A percentile compares a stretch with the other conserved stretches of the same genome.
These are phyloP conservation scores for Centrocercus urophasianus DNA, from an alignment of 2,113 vertebrate genomes.

Conservation along the genomic window DNA sequence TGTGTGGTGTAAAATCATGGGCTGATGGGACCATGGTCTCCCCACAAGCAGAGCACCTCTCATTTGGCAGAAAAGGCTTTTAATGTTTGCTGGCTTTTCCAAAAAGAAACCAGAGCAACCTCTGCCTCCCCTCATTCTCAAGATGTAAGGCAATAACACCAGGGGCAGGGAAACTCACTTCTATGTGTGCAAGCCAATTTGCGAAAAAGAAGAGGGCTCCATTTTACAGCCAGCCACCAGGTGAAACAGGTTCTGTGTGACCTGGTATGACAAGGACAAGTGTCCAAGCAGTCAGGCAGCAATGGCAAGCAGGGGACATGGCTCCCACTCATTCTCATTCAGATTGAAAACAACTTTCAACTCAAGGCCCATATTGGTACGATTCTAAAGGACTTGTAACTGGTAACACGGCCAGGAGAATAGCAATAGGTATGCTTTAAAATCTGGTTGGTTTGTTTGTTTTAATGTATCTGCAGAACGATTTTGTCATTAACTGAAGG, in stretches of 20 bases:
- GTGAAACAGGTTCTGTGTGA: background rate
- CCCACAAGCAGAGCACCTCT: rapidly evolving
- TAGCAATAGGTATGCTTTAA: background rate
- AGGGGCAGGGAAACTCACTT: background rate
- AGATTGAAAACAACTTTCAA: background rate
- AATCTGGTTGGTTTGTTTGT: background rate
- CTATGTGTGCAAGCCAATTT: background rate
- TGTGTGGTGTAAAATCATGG: background rate
- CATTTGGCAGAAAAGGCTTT: background rate
- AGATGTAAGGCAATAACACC: no score
- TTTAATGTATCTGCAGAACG: background rate
- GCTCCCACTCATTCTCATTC: background rate
- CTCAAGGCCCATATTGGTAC: background rate
- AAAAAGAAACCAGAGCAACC: background rate
- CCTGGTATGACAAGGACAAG: background rate
- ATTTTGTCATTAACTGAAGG: background rate
- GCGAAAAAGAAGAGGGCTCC: background rate
- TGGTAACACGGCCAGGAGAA: no score
- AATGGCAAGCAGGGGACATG: background rate
- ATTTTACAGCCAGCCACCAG: background rate
- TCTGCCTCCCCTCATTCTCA: background rate
- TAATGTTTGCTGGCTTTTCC: background rate
- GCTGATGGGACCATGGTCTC: background rate
- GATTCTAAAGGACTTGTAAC: background rate
- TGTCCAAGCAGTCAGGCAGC: background rate